These are phyloP conservation scores for Chinchilla lanigera DNA, from an alignment of 2,113 vertebrate genomes.

Conservation along the genomic window DNA sequence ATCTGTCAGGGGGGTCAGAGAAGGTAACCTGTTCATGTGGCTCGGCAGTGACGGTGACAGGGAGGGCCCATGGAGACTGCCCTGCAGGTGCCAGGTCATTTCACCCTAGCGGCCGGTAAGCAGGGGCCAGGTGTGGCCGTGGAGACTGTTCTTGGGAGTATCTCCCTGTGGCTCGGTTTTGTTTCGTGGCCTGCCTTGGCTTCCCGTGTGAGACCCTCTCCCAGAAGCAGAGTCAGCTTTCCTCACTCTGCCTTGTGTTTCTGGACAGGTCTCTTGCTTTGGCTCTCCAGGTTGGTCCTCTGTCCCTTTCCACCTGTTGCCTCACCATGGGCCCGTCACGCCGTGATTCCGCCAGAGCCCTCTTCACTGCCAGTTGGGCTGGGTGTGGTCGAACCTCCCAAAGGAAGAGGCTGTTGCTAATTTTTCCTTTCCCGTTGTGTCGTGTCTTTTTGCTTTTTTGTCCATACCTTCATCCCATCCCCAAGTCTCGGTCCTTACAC, in stretches of 20 bases:
- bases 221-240: neutral
- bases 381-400: neutral
- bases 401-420: neutral
- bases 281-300: neutral
- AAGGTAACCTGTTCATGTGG: neutral
- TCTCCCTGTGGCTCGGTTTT: neutral
- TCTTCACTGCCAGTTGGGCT: neutral
- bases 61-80: neutral
- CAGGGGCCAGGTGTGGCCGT: too few species aligned
- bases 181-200: neutral
- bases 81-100: neutral
- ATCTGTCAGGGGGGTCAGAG: neutral
- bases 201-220: too few species aligned
- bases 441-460: neutral
- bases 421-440: rapidly evolving
- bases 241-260: neutral
- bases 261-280: neutral
- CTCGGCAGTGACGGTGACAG: neutral
- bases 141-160: neutral
- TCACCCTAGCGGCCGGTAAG: neutral
- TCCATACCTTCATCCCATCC: too few species aligned
- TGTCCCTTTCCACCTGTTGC: neutral
- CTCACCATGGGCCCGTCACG: neutral
- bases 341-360: neutral
- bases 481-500: neutral